Evolutionary conservation across 2,113 vertebrate species (phyloP), one percentile per base, ranked within the genome.

Genomic region (Microtus pennsylvanicus): DNA sequence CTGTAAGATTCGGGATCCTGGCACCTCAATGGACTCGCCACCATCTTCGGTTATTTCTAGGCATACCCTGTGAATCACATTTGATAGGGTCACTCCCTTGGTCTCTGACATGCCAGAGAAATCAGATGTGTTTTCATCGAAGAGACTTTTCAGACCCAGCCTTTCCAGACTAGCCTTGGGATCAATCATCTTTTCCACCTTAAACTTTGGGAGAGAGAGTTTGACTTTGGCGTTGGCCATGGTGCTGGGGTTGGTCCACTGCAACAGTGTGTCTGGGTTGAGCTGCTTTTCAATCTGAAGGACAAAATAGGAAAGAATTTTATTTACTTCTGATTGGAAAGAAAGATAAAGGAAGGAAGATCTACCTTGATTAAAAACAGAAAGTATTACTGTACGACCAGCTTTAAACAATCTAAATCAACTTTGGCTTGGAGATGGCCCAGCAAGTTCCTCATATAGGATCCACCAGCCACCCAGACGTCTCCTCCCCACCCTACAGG

Each of bases 151-250:
- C 96, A 99, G 98, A 72, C 99, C 99, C 80, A 99, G 94, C 69
- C 96, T 98, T 97, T 98, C 98, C 90, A 99, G 96, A 94, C 98
- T 94, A 28, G 98, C 97, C 63, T 98, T 98, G 82, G 99, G 95
- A 83, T 99, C 98, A 50, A 98, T 96, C 22, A 90, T 78, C 28
- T 97, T 98, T 97, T 99, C 98, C 92, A 99, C 63, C 4, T 98
- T 98, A 92, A 99, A 99, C 93, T 99, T 99, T 1, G 99, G 99
- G 87, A 99, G 98, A 96, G 98, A 98, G 26, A 99, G 98, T n/a
- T 98, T 99, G 93, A 99, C 98, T 98, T 99, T 99, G 92, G 98
- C 97, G 3, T 98, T 99, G 89, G 98, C 98, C 99, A 99, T 99
- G 97, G 97, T 98, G 96, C 98, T 99, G 85, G 99, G 98, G 83